Conservation (phyloP, 1,140 invertebrate species). For the Sarcophaga bullata region DNA sequence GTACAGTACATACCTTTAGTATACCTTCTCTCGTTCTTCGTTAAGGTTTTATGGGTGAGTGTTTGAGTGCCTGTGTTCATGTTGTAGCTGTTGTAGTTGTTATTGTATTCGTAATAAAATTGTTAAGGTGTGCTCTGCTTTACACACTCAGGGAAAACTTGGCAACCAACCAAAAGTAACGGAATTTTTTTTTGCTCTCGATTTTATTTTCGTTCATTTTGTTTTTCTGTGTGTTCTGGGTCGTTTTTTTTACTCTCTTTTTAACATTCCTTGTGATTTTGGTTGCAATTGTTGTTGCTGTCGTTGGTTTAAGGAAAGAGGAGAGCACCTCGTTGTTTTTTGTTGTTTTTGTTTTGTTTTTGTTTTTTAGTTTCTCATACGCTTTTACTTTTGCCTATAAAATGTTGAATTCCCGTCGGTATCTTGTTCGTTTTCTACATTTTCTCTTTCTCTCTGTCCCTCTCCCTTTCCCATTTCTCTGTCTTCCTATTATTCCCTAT, state of each 20-base stretch:
- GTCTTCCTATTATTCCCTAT: too few relatives aligned
- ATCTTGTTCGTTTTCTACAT: conserved; percentile 44
- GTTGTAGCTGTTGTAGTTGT: background rate
- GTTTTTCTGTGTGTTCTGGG: conserved; percentile 7
- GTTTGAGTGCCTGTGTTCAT: background rate
- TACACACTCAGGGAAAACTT: conserved; percentile 58
- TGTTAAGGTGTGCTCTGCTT: conserved; percentile 43
- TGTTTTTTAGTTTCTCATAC: too few relatives aligned
- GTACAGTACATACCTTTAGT: too few relatives aligned
- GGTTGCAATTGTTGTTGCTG: too few relatives aligned
- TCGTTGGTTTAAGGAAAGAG: conserved; percentile 20
- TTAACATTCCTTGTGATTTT: too few relatives aligned
- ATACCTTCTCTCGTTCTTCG: conserved; percentile 54
- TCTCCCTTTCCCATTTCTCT: background rate
- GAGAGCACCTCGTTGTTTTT: conserved; percentile 37
- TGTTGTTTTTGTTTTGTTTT: too few relatives aligned
- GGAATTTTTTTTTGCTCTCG: conserved; percentile 9
- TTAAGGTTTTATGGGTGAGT: background rate
- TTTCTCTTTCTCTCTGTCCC: background rate
- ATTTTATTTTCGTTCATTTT: conserved; percentile 43
- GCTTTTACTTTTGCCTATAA: conserved; percentile 42
- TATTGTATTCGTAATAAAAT: background rate
- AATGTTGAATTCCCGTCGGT: conserved; percentile 46
- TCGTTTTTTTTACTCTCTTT: background rate
- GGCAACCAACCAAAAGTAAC: conserved; percentile 64